Evolutionary conservation across 2,888 invertebrate genomes (phyloP), one percentile per base, ranked within the genome.

Genomic region (Nasonovia ribisnigri): DNA sequence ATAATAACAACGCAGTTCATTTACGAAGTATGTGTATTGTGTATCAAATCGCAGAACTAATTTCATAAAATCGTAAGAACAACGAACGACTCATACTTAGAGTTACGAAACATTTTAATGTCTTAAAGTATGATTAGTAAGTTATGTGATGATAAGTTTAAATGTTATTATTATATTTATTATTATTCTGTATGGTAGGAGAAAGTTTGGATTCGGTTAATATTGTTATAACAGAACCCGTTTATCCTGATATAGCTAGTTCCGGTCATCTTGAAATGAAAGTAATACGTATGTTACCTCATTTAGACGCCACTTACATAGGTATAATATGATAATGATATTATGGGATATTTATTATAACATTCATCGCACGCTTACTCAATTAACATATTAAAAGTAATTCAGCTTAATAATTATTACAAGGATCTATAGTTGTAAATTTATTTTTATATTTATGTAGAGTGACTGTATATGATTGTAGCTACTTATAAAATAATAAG

Each of bases 241-340:
- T 93, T 93, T 93, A 93, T 90, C 93, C 90, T 67, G 93, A 67
- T 90, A 93, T 43, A 60, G 60, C 51, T 51, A 93, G 93, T 93
- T 93, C 93, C 93, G 93, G 93, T 90, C 93, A 93, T 93, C 93
- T 90, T 90, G 57, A 93, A 93, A 93, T 93, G 93, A 93, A 93
- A 93, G 93, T 93, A 87, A 93, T 51, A 48, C n/a, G 77, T 93
- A 48, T 43, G 77, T 93, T 93, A 93, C 93, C 93, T 93, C 93
- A 93, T 87, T 84, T 90, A 90, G 48, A 26, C 88, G n/a, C 43
- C 51, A 43, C 84, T 89, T 36, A 84, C 77, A 89, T 57, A 54
- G 54, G 54, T 54, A 54, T 54, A 54, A 24, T 87, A 87, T 87
- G 46, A 46, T 46, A 46, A 84, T 24, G 24, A 43, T 43, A 86